Evolutionary conservation across 1,140 invertebrate genomes (phyloP).

Genomic region (Anoplolepis gracilipes): DNA sequence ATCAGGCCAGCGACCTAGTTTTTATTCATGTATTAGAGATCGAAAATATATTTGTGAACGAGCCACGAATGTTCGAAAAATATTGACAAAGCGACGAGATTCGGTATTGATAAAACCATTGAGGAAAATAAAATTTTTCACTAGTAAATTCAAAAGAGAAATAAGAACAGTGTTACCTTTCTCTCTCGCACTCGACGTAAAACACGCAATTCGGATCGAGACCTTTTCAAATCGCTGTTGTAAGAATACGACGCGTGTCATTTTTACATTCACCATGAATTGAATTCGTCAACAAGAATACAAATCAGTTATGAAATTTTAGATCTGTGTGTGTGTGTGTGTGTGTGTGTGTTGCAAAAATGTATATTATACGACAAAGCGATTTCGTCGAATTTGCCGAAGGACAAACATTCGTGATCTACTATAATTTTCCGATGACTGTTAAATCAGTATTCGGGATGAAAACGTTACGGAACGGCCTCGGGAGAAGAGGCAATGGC

Average conservation of each 20-base stretch:
- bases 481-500: background rate
- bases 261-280: background rate
- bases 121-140: constrained; percentile 44
- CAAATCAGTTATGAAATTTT: background rate
- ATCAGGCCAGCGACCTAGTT: constrained; percentile 25
- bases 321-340: too few relatives aligned
- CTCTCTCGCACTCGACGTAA: too few relatives aligned
- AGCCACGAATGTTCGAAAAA: constrained; percentile 24
- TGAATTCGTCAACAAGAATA: background rate
- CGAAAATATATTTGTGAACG: constrained; percentile 45
- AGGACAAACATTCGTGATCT: background rate
- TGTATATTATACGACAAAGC: too few relatives aligned
- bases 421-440: constrained; percentile 1
- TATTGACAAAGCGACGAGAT: constrained; percentile 36
- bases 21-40: constrained; percentile 45
- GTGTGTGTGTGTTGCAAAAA: background rate
- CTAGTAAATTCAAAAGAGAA: constrained; percentile 15
- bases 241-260: background rate
- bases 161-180: background rate
- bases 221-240: background rate
- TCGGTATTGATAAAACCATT: constrained; percentile 26
- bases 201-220: constrained; percentile 12
- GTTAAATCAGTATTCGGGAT: constrained; percentile 22
- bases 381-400: background rate
- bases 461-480: background rate